Evolutionary conservation across 53 echinoderm and acorn worm genomes (phyloP).

Genomic region (Hippasteria phrygiana): DNA sequence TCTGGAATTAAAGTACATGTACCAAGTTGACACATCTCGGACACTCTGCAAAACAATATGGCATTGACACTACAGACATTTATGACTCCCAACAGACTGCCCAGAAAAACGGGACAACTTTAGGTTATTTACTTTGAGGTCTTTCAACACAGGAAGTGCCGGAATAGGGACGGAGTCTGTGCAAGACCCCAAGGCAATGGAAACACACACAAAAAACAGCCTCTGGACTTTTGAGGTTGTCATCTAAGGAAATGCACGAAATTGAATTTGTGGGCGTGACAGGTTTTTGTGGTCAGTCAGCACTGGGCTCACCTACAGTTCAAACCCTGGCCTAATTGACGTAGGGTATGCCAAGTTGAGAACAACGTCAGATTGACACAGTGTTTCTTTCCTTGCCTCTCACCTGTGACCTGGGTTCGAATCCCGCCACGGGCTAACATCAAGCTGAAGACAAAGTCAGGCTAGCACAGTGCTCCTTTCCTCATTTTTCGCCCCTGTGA

Average conservation of each 20-base stretch:
- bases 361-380: too few relatives aligned
- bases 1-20: neutral
- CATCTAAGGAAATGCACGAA: neutral
- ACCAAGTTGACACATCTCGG: too few relatives aligned
- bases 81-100: neutral
- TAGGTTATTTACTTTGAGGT: constrained; percentile 6
- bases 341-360: too few relatives aligned
- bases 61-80: neutral
- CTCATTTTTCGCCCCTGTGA: too few relatives aligned
- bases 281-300: neutral
- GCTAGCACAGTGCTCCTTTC: too few relatives aligned
- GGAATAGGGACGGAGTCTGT: neutral
- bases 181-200: neutral
- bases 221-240: neutral
- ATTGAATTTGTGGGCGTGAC: constrained; percentile 10
- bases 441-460: too few relatives aligned
- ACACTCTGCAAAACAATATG: neutral
- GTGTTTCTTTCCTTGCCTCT: too few relatives aligned
- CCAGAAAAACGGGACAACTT: neutral
- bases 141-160: constrained; percentile 25
- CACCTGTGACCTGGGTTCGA: too few relatives aligned
- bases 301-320: neutral
- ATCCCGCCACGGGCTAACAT: too few relatives aligned
- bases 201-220: neutral
- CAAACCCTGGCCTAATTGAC: neutral